Evolutionary conservation across 2,113 vertebrate species (phyloP), one percentile per base, ranked within the genome.

Genomic region (Geococcyx californianus): DNA sequence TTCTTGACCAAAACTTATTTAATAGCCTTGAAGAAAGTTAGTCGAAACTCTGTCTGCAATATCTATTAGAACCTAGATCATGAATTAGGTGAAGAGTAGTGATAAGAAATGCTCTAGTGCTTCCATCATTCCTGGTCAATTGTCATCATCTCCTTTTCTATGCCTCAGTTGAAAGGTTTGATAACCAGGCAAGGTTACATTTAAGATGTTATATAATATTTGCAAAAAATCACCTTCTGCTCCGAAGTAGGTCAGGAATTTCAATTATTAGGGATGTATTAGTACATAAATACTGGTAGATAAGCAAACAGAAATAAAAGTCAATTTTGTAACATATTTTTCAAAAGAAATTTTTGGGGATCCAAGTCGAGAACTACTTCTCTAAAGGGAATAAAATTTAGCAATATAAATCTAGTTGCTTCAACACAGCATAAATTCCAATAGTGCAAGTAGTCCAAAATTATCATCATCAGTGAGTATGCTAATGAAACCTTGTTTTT

Each of bases 401-500:
- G 45, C 73, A 59, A 45, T 89, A 19, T 76, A 84, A 63, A 76
- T 86, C 62, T 87, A 74, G 38, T 93, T 96, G 77, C 72, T 95
- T 88, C 94, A 88, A 88, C 67, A 73, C 78, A 95, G 40, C 79
- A 78, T 91, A 90, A 76, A 92, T 94, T 94, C 84, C 77, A 79
- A 15, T 94, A 70, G 87, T 93, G 75, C 85, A 59, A 89, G 81
- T 75, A 97, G 78, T 85, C 92, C 94, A 89, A 97, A 97, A 96
- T 98, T 96, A 97, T 94, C 94, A 94, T 90, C 72, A 94, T 98
- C 91, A 91, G 33, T 92, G 84, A 96, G 89, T 93, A 90, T 83
- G 77, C 93, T 97, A 96, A 90, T 83, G 94, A 96, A 94, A 97
- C 88, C 96, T 97, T 98, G 93, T 92, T 98, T 95, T 96, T 97